Conservation (phyloP, 2,888 invertebrate genomes). For the Tipula lateralis region DNA sequence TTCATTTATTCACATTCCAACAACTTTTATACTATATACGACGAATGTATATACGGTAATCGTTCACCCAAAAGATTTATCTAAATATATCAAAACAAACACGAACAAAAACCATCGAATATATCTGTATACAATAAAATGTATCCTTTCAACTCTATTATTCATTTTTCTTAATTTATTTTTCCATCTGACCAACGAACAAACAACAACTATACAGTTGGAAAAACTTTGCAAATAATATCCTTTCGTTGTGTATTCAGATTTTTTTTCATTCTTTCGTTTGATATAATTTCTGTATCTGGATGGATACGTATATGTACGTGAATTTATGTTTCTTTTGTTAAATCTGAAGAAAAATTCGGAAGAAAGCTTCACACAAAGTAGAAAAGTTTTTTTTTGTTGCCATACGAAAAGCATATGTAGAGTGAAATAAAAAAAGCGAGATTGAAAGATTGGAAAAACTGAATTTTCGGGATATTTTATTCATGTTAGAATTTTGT, state of each 20-base stretch:
- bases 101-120: not conserved
- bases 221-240: not conserved
- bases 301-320: not conserved
- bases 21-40: not conserved
- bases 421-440: not conserved
- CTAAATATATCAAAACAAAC: not conserved
- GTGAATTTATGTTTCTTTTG: constrained; percentile 2
- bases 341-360: not conserved
- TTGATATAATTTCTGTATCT: too few relatives aligned
- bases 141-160: not conserved
- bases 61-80: not conserved
- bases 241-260: not conserved
- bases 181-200: not conserved
- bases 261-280: not conserved
- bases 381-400: not conserved
- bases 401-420: not conserved
- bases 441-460: constrained; percentile 13
- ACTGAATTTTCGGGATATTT: not conserved
- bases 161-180: not conserved
- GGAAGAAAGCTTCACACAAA: not conserved
- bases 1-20: not conserved
- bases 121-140: not conserved
- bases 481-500: not conserved
- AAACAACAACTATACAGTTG: not conserved
- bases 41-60: not conserved